These are phyloP conservation scores for Saccopteryx bilineata DNA, from an alignment of 2,113 vertebrate species.

Conservation along the genomic window DNA sequence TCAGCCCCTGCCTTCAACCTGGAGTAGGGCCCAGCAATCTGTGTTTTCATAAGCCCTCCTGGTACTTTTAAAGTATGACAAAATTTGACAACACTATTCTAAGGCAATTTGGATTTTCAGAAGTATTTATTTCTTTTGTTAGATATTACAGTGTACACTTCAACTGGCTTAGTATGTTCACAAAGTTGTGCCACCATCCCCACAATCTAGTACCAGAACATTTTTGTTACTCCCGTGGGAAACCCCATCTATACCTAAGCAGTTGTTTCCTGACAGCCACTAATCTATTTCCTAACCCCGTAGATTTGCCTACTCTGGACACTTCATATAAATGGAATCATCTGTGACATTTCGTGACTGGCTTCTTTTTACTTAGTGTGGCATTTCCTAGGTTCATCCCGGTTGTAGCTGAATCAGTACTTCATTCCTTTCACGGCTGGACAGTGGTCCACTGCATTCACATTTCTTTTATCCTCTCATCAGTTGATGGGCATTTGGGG, in stretches of 20 bases:
- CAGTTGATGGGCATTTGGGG: not conserved
- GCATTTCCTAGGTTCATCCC: not conserved
- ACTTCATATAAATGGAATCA: not conserved
- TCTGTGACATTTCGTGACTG: not conserved
- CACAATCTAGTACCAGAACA: not conserved
- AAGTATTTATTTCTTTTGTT: not conserved
- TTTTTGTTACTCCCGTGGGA: not conserved
- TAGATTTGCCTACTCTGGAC: not conserved
- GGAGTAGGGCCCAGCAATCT: not conserved
- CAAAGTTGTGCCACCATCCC: not conserved
- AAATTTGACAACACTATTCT: not conserved
- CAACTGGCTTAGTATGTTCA: not conserved
- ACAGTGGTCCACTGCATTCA: not conserved
- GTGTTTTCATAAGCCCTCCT: not conserved
- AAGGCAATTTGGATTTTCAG: constrained; percentile 6
- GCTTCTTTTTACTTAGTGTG: not conserved
- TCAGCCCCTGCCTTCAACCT: not conserved
- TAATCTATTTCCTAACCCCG: not conserved
- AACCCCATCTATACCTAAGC: not conserved
- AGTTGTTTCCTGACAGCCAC: not conserved
- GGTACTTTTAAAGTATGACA: not conserved
- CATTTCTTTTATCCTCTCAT: not conserved
- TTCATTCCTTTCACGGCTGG: not conserved
- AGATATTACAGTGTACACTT: not conserved
- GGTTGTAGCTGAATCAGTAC: not conserved